Evolutionary conservation across 2,113 vertebrate species (phyloP).

Genomic region (Synchiropus splendidus): DNA sequence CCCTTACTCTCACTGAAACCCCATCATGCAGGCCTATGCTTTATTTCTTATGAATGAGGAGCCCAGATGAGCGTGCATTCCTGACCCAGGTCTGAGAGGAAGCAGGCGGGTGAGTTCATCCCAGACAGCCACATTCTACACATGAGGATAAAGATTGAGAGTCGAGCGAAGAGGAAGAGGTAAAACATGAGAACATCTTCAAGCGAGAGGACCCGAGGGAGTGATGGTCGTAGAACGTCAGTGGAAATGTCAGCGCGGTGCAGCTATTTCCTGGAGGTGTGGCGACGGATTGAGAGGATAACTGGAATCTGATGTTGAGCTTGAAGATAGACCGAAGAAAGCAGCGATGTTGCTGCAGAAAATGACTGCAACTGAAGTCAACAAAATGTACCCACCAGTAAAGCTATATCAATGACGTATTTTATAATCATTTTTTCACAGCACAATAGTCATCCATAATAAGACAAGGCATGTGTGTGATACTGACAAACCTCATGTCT

Average conservation of each 20-base stretch:
- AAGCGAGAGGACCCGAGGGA: slow-evolving; percentile 8
- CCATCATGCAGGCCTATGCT: slow-evolving; percentile 51
- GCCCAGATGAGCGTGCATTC: slow-evolving; percentile 53
- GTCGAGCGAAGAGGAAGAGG: slow-evolving; percentile 1
- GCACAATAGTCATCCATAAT: too few relatives aligned
- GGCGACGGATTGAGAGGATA: too few relatives aligned
- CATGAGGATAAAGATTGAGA: slow-evolving; percentile 11
- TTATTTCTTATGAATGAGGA: slow-evolving; percentile 61
- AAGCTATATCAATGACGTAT: too few relatives aligned
- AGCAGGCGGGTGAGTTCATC: slow-evolving; percentile 41
- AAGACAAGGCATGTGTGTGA: too few relatives aligned
- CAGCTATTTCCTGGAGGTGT: neutral
- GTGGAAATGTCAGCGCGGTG: slow-evolving; percentile 7
- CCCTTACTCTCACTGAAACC: slow-evolving; percentile 45
- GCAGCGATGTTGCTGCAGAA: too few relatives aligned
- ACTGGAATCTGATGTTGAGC: too few relatives aligned
- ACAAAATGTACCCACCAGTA: too few relatives aligned
- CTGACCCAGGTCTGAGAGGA: slow-evolving; percentile 34
- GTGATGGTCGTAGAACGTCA: slow-evolving; percentile 1
- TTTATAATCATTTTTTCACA: too few relatives aligned
- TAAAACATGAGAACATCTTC: slow-evolving; percentile 14
- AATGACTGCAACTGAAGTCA: too few relatives aligned
- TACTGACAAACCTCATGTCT: too few relatives aligned
- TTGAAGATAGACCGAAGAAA: too few relatives aligned
- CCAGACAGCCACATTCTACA: slow-evolving; percentile 13